Base-by-base conservation (phyloP, 2,113 vertebrate genomes). In the Dermatemys mawii region DNA sequence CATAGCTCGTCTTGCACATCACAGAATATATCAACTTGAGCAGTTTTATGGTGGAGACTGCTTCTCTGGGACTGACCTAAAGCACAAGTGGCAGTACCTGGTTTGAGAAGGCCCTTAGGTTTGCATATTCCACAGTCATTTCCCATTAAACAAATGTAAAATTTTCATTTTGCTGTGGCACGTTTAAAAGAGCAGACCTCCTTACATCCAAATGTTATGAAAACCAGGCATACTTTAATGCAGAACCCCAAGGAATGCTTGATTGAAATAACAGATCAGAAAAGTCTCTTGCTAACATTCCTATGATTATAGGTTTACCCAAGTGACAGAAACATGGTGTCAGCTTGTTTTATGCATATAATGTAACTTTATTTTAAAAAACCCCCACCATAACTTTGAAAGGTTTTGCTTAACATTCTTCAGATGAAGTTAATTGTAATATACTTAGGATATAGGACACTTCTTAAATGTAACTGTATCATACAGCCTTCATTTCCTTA, bases 221-320 rank as follows among this genome's bases (percentile, higher is more conserved):
- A 96, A 97, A 93, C 55, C 78, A 97, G 96, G 90, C 92, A 73
- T 44, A 53, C 78, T 67, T 82, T 94, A 90, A 87, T 82, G 83
- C 92, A 95, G 91, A 94, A 93, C 88, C 91, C 92, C 83, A 93
- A 96, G 90, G 96, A 96, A 90, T 96, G 81, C 14, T 24, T 92
- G 94, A 95, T 95, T 92, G 93, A 84, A 96, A 96, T 93, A 93
- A 83, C 96, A 97, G 94, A 94, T 93, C 79, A 94, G 93, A 81
- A 87, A 83, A 87, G 85, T 93, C 57, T 96, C 97, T 70, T 88
- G 38, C 86, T 94, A 86, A 86, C 81, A 49, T 94, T 96, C 46
- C 82, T 95, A 32, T 92, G 87, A 95, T 97, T 94, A 83, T 87
- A 44, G 35, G 54, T 81, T 94, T 89, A 84, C 73, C 83, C 84